Conservation (phyloP, 2,113 vertebrate genomes). For the Oreochromis spilurus region DNA sequence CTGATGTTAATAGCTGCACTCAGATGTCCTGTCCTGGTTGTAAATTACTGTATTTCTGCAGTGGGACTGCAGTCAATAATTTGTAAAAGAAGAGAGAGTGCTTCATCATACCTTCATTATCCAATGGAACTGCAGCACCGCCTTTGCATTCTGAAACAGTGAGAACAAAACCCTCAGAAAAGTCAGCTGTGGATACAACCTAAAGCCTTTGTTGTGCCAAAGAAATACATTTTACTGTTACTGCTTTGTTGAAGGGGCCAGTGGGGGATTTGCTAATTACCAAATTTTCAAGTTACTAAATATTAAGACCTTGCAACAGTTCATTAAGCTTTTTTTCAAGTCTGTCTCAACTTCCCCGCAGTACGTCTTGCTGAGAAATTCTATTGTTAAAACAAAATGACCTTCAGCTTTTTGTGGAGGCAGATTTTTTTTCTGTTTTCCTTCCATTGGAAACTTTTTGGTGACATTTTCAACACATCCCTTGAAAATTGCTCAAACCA, state of each 20-base stretch:
- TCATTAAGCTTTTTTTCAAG: not conserved
- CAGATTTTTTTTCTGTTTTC: not conserved
- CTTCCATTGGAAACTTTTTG: not conserved
- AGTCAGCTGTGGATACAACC: not conserved
- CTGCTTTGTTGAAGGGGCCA: not conserved
- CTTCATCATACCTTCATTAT: not conserved
- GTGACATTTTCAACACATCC: not conserved
- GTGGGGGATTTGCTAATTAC: conserved; percentile 11
- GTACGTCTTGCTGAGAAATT: not conserved
- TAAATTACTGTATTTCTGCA: not conserved
- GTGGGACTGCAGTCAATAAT: not conserved
- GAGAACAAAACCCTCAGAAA: not conserved
- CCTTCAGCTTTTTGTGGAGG: not conserved
- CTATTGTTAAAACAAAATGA: not conserved
- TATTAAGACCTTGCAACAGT: not conserved
- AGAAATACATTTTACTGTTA: not conserved
- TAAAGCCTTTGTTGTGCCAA: not conserved
- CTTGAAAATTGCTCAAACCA: not conserved
- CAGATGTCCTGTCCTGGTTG: not conserved
- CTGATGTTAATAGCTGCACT: not conserved
- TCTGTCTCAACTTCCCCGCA: not conserved
- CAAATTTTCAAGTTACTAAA: not conserved
- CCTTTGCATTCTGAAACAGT: not conserved
- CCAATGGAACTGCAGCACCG: not conserved
- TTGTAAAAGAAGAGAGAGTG: not conserved